A percentile compares a stretch with the other conserved stretches of the same genome.
Conservation (phyloP, 2,797 vertebrate species). For the Enteromius radiatus region DNA sequence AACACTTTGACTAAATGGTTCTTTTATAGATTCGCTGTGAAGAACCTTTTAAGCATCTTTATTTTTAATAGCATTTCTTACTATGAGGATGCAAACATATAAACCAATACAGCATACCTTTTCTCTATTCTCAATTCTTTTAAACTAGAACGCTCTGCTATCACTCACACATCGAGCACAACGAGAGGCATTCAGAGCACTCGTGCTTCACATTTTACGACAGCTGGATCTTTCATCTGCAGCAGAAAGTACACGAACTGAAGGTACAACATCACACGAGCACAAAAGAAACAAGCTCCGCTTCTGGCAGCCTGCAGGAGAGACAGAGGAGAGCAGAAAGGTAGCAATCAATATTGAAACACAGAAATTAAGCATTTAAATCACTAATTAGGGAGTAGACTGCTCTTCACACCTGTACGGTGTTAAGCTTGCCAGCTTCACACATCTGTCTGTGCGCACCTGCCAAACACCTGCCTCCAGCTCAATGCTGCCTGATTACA, state of each 20-base stretch:
- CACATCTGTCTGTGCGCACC: slow-evolving; percentile 98
- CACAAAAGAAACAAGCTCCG: slow-evolving; percentile 59
- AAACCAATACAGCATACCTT: neutral
- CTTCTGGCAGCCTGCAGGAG: slow-evolving; percentile 45
- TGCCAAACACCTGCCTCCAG: slow-evolving; percentile 98
- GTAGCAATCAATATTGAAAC: slow-evolving; percentile 89
- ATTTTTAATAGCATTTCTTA: too few species aligned
- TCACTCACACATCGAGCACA: neutral
- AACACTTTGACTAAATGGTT: too few species aligned
- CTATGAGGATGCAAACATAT: neutral
- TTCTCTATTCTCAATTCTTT: neutral
- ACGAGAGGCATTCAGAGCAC: neutral
- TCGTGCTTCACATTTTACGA: neutral
- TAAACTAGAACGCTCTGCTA: neutral
- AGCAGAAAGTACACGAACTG: slow-evolving; percentile 41
- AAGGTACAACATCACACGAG: slow-evolving; percentile 50
- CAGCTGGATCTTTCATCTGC: slow-evolving; percentile 36
- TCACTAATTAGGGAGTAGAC: slow-evolving; percentile 81
- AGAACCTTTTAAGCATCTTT: too few species aligned
- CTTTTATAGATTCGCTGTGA: too few species aligned
- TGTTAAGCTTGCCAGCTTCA: slow-evolving; percentile 75
- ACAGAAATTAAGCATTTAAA: slow-evolving; percentile 86
- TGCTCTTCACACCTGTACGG: slow-evolving; percentile 81
- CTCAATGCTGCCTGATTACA: slow-evolving; percentile 99
- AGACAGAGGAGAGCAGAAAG: slow-evolving; percentile 79